These are phyloP conservation scores for Drosophila mettleri DNA, from an alignment of 2,888 invertebrate species.

Conservation along the genomic window DNA sequence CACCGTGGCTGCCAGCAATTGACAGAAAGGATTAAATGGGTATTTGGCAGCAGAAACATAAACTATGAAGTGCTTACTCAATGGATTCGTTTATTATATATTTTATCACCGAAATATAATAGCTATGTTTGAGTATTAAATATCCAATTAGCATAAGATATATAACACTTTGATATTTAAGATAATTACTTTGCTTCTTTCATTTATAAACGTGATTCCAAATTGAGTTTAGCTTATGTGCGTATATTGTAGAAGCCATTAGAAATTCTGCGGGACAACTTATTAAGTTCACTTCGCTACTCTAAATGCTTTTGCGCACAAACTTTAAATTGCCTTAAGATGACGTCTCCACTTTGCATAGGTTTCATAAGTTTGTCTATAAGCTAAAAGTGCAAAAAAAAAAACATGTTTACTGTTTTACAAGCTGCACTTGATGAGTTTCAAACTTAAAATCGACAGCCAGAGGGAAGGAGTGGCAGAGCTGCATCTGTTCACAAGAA, in stretches of 20 bases:
- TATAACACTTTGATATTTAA: not conserved
- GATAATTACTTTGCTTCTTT: not conserved
- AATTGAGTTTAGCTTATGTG: not conserved
- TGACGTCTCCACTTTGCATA: not conserved
- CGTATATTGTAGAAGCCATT: not conserved
- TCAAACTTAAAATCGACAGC: not conserved
- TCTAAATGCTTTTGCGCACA: not conserved
- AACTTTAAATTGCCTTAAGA: constrained; percentile 8
- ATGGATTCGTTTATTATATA: not conserved
- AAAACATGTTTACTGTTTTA: not conserved
- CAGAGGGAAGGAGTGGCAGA: not conserved
- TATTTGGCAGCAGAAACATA: constrained; percentile 14
- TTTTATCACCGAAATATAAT: not conserved
- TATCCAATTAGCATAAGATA: not conserved
- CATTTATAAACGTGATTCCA: not conserved
- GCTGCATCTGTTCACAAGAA: not conserved
- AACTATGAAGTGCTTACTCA: constrained; percentile 7
- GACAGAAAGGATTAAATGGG: constrained; percentile 21
- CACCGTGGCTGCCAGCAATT: not conserved
- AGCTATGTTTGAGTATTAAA: not conserved
- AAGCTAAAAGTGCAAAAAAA: not conserved
- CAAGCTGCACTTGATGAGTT: not conserved
- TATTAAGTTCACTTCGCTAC: not conserved
- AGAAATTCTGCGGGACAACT: not conserved
- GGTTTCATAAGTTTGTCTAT: not conserved